phyloP scores from a whole-genome alignment of 2,888 invertebrate genomes.

The Leuctra nigra region DNA sequence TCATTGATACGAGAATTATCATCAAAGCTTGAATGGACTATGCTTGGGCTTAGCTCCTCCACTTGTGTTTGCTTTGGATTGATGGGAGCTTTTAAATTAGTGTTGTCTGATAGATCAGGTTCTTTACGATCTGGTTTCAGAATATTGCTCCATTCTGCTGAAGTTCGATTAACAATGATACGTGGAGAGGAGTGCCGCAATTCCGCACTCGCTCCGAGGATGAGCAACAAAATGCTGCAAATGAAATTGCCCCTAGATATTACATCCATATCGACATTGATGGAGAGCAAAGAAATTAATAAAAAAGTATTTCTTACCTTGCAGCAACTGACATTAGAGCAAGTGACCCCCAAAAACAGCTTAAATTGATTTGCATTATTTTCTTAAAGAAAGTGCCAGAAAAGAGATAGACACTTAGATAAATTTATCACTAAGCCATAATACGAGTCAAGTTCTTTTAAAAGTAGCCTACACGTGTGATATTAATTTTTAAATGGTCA shows the following conservation, averaged over 20 bases:
- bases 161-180: background rate
- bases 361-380: constrained; percentile 56
- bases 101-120: background rate
- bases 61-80: too few relatives aligned
- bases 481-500: too few relatives aligned
- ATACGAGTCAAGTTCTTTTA: too few relatives aligned
- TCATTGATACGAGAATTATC: background rate
- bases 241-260: background rate
- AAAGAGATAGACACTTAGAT: too few relatives aligned
- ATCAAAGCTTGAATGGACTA: constrained; percentile 3
- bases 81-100: too few relatives aligned
- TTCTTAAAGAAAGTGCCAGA: too few relatives aligned
- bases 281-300: too few relatives aligned
- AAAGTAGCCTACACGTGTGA: too few relatives aligned
- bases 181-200: constrained; percentile 34
- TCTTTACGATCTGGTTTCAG: too few relatives aligned
- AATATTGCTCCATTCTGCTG: background rate
- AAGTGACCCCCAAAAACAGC: constrained; percentile 53
- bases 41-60: background rate
- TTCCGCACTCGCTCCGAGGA: constrained; percentile 52
- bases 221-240: constrained; percentile 52
- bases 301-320: constrained; percentile 48
- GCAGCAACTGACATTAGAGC: constrained; percentile 53
- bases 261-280: constrained; percentile 22
- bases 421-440: too few relatives aligned